phyloP scores from a whole-genome alignment of 2,113 vertebrate genomes.

The Cyprinodon variegatus region DNA sequence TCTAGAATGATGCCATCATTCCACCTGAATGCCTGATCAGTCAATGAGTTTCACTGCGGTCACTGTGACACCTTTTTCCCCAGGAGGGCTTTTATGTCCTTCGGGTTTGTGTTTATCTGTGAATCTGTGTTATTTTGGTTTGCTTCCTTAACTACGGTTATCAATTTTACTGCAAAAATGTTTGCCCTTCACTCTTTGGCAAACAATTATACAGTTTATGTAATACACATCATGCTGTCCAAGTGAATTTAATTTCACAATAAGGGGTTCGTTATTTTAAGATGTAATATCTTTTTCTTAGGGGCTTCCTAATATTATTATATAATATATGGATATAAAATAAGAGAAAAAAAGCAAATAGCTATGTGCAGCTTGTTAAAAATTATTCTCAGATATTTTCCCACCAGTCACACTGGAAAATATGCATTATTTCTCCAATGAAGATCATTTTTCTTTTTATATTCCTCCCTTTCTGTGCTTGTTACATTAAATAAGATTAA shows the following conservation, averaged over 20 bases:
- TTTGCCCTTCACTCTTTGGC: slow-evolving; percentile 1
- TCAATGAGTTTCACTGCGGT: slow-evolving; percentile 41
- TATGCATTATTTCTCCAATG: not conserved
- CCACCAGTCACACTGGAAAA: not conserved
- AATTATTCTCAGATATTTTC: not conserved
- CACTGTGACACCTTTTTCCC: slow-evolving; percentile 43
- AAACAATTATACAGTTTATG: not conserved
- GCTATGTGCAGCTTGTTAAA: not conserved
- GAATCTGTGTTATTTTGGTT: slow-evolving; percentile 12
- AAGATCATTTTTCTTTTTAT: not conserved
- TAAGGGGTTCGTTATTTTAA: not conserved
- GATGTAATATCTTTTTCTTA: not conserved
- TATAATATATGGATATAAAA: not conserved
- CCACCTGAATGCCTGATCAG: slow-evolving; percentile 50
- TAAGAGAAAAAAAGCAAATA: not conserved
- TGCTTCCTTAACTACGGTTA: slow-evolving; percentile 15
- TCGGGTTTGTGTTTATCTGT: slow-evolving; percentile 9
- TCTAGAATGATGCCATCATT: slow-evolving; percentile 51
- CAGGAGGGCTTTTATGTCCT: slow-evolving; percentile 49
- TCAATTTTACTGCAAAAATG: slow-evolving; percentile 13
- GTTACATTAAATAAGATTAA: too few species aligned
- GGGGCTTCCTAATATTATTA: not conserved
- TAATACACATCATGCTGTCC: too few species aligned
- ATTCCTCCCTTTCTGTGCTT: not conserved
- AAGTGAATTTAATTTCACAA: not conserved